phyloP scores from a whole-genome alignment of 2,888 invertebrate species.

The Diadegma fenestrale region DNA sequence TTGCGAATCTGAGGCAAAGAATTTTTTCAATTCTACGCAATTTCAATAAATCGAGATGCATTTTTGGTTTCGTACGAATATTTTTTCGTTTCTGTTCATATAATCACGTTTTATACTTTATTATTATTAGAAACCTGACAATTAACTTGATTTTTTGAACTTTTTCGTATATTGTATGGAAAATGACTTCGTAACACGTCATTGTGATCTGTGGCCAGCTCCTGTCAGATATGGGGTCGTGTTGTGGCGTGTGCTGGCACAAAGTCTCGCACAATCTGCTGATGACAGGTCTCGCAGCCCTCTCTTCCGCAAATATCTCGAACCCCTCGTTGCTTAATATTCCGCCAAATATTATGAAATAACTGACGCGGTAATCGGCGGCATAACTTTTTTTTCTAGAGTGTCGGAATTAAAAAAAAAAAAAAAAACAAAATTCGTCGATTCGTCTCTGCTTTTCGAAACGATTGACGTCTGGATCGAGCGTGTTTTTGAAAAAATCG shows the following conservation, averaged over 20 bases:
- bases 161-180: constrained; percentile 31
- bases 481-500: neutral
- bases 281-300: constrained; percentile 72
- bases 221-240: constrained; percentile 53
- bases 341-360: constrained; percentile 16
- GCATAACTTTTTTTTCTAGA: neutral
- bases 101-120: neutral
- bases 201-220: constrained; percentile 62
- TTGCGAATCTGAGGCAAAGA: neutral
- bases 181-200: constrained; percentile 56
- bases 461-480: neutral
- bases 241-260: constrained; percentile 75
- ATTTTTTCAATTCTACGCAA: neutral
- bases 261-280: constrained; percentile 80
- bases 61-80: neutral
- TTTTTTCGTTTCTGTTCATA: neutral
- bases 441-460: neutral
- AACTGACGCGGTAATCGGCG: neutral
- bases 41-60: neutral
- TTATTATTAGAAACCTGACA: neutral
- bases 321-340: constrained; percentile 18
- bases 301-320: constrained; percentile 55
- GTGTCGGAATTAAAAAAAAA: too few relatives aligned
- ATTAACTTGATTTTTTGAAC: constrained; percentile 30
- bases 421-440: neutral